phyloP scores from a whole-genome alignment of 2,888 invertebrate genomes.

The Xanthia togata region DNA sequence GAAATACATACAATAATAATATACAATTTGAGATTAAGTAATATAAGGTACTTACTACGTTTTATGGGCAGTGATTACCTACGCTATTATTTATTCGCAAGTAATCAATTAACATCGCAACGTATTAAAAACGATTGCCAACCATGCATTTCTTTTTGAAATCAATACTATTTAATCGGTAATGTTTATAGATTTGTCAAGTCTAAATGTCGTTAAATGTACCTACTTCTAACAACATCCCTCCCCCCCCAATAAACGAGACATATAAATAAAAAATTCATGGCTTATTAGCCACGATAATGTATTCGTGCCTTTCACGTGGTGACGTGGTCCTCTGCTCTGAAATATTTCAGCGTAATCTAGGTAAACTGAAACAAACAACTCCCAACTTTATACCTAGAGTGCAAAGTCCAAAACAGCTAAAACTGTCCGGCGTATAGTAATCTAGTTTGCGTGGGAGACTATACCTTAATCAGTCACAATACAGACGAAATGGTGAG shows the following conservation, averaged over 20 bases:
- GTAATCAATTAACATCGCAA: neutral
- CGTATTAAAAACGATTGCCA: constrained; percentile 6
- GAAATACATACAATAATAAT: constrained; percentile 11
- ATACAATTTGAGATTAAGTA: neutral
- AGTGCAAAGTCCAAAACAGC: constrained; percentile 57
- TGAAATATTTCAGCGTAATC: constrained; percentile 56
- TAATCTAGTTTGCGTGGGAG: constrained; percentile 58
- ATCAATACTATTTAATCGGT: constrained; percentile 19
- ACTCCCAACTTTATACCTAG: constrained; percentile 53
- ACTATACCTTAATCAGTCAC: constrained; percentile 61
- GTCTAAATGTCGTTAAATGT: constrained; percentile 10
- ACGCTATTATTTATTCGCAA: constrained; percentile 13
- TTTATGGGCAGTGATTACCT: constrained; percentile 11
- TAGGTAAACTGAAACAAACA: constrained; percentile 44
- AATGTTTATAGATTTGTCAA: constrained; percentile 22
- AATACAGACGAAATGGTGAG: constrained; percentile 58
- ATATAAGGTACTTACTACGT: neutral
- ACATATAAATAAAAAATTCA: constrained; percentile 72
- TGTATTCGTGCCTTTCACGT: constrained; percentile 67
- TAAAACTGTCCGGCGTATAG: constrained; percentile 42
- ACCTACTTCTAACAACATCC: constrained; percentile 31
- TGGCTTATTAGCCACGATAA: constrained; percentile 70
- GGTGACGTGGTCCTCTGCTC: too few relatives aligned
- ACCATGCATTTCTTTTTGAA: neutral
- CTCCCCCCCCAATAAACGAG: constrained; percentile 50